Conservation (phyloP, 2,113 vertebrate genomes). For the Rissa tridactyla region DNA sequence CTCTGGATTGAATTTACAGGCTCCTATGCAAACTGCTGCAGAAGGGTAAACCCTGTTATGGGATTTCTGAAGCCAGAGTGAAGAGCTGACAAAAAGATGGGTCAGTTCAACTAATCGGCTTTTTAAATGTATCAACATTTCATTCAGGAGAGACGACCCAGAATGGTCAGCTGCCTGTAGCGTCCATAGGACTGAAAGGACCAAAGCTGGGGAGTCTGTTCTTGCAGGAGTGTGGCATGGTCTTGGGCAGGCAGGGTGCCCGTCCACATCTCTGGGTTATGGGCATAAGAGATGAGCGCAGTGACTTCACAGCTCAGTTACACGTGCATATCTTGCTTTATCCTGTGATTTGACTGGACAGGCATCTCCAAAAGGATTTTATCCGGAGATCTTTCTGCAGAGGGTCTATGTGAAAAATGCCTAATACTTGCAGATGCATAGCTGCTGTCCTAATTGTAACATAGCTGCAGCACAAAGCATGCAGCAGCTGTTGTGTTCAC, state of each 20-base stretch:
- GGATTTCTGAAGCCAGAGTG: slow-evolving; percentile 4
- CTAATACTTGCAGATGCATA: neutral
- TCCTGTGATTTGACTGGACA: neutral
- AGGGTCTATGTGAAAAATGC: neutral
- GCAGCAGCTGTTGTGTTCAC: neutral
- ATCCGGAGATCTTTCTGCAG: neutral
- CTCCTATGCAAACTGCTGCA: neutral
- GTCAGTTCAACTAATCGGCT: slow-evolving; percentile 40
- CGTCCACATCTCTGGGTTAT: neutral
- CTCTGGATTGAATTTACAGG: neutral
- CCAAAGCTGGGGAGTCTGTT: neutral
- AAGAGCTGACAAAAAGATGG: slow-evolving; percentile 35
- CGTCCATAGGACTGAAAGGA: neutral
- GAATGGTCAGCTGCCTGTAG: neutral
- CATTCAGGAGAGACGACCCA: slow-evolving; percentile 9
- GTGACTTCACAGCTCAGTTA: neutral
- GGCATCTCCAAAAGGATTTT: neutral
- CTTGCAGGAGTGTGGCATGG: neutral
- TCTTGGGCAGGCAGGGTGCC: neutral
- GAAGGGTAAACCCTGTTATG: slow-evolving; percentile 42
- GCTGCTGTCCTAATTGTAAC: neutral
- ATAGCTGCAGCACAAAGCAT: neutral
- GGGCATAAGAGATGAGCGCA: neutral
- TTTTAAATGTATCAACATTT: slow-evolving; percentile 20
- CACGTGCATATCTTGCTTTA: neutral